Conservation (phyloP, 2,113 vertebrate genomes). For the Neoarius graeffei region DNA sequence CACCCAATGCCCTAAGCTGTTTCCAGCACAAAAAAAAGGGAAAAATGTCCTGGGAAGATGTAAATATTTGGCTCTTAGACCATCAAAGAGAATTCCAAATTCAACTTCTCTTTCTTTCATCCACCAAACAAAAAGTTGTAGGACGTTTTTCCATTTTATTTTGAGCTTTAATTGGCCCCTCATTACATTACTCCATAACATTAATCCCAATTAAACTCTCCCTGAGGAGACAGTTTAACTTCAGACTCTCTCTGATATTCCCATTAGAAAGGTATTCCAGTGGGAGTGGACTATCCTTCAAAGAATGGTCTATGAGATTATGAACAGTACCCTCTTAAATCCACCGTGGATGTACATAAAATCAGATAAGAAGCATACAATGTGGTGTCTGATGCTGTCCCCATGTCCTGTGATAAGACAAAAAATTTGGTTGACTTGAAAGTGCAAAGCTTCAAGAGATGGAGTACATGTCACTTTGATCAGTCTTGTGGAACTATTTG, state of each 20-base stretch:
- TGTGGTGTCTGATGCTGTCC: slow-evolving; percentile 7
- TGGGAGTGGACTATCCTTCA: slow-evolving; percentile 2
- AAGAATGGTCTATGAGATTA: neutral
- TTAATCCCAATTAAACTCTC: slow-evolving; percentile 43
- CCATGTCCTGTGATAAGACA: neutral
- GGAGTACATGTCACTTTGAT: slow-evolving; percentile 8
- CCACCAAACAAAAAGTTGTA: neutral
- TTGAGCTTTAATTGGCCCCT: slow-evolving; percentile 25
- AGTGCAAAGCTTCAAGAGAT: slow-evolving; percentile 5
- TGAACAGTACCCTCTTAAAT: neutral
- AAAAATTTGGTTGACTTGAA: neutral
- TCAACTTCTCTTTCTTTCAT: slow-evolving; percentile 12
- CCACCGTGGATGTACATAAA: neutral
- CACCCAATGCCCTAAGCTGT: slow-evolving; percentile 71
- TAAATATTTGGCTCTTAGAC: slow-evolving; percentile 37
- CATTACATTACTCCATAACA: slow-evolving; percentile 24
- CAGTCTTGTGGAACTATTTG: neutral
- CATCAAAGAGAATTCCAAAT: slow-evolving; percentile 70
- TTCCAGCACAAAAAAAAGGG: slow-evolving; percentile 66
- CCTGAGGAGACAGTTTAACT: neutral
- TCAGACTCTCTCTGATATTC: slow-evolving; percentile 33
- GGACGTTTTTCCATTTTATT: slow-evolving; percentile 15
- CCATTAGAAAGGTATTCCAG: slow-evolving; percentile 52
- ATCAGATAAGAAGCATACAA: neutral
- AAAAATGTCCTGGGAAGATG: slow-evolving; percentile 76